Conservation (phyloP, 1,140 invertebrate genomes). For the Frieseomelitta varia region DNA sequence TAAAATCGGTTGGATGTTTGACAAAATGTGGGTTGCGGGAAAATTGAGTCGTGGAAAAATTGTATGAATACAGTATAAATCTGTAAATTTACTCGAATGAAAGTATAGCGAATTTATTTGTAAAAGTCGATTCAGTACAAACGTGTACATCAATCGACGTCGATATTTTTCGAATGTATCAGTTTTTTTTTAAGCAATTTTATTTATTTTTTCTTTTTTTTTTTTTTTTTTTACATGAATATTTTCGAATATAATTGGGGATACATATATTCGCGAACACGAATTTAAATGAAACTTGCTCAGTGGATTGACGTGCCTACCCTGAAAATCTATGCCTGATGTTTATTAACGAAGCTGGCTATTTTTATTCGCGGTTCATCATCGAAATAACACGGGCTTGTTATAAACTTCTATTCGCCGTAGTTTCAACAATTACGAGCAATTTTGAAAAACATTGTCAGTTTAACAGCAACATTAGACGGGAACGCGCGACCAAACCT, state of each 20-base stretch:
- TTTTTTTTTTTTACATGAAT: neutral
- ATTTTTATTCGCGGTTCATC: conserved; percentile 23
- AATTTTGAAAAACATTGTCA: neutral
- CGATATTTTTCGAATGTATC: neutral
- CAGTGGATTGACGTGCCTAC: neutral
- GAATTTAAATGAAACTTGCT: conserved; percentile 26
- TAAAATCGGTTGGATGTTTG: neutral
- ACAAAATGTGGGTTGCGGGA: neutral
- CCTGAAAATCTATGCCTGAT: neutral
- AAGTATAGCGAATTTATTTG: neutral
- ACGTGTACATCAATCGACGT: neutral
- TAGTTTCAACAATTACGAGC: neutral
- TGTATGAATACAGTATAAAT: neutral
- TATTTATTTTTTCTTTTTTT: neutral
- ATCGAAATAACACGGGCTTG: conserved; percentile 26
- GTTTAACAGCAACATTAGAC: neutral
- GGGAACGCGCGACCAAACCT: too few relatives aligned
- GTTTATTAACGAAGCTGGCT: conserved; percentile 23
- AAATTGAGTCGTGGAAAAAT: neutral
- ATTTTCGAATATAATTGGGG: neutral
- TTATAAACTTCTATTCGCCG: neutral
- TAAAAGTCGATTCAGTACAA: neutral
- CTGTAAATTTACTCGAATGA: neutral
- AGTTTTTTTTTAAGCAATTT: neutral
- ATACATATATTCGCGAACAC: neutral